phyloP scores from a whole-genome alignment of 2,113 vertebrate species.

The Anthoscopus minutus region DNA sequence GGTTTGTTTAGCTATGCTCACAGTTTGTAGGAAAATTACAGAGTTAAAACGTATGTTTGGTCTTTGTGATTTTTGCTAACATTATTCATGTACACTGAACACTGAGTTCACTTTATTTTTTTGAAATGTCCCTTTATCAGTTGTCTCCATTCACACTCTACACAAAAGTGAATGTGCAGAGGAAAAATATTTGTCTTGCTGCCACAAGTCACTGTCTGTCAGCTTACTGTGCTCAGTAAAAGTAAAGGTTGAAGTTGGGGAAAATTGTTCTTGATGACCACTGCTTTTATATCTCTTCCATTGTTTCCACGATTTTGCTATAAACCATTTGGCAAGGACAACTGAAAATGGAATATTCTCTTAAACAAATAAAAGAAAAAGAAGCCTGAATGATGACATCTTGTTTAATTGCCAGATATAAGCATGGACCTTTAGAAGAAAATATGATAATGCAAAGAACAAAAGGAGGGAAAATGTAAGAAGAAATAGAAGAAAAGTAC shows the following conservation, averaged over 20 bases:
- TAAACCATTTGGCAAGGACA: not conserved
- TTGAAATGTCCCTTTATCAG: not conserved
- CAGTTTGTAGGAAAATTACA: not conserved
- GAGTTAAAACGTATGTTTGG: not conserved
- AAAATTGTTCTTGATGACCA: not conserved
- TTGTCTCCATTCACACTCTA: not conserved
- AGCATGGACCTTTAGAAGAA: not conserved
- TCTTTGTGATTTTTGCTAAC: not conserved
- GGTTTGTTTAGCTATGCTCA: not conserved
- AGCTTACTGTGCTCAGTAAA: not conserved
- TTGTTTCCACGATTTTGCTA: not conserved
- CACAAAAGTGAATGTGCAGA: not conserved
- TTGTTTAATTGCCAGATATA: not conserved
- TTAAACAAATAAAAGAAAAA: not conserved
- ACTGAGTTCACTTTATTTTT: not conserved
- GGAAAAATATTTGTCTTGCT: not conserved
- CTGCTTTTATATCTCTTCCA: not conserved
- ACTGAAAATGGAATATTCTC: not conserved
- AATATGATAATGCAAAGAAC: not conserved
- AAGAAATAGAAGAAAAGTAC: not conserved
- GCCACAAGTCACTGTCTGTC: not conserved
- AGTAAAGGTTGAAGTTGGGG: not conserved
- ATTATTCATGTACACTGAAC: not conserved
- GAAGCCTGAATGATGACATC: not conserved
- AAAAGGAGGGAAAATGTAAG: not conserved